Percentiles rank a stretch among this genome's conserved stretches.
These are phyloP conservation scores for Sebastes fasciatus DNA, from an alignment of 2,113 vertebrate species.

Conservation along the genomic window DNA sequence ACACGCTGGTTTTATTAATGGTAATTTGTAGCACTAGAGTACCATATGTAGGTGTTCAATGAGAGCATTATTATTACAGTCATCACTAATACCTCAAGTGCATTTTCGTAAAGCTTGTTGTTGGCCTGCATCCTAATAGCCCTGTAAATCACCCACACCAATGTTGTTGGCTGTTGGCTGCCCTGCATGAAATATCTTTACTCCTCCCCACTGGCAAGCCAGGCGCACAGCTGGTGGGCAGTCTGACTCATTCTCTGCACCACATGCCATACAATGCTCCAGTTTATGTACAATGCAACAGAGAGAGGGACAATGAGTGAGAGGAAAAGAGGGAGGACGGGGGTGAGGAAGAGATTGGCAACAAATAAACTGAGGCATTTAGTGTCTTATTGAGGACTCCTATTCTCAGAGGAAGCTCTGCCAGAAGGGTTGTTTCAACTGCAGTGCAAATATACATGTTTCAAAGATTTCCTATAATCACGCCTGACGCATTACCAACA, in stretches of 20 bases:
- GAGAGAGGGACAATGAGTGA: conserved; percentile 8
- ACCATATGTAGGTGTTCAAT: conserved; percentile 5
- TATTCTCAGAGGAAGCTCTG: not conserved
- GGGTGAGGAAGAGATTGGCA: not conserved
- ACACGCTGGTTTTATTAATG: not conserved
- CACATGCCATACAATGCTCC: conserved; percentile 74
- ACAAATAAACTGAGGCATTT: conserved; percentile 28
- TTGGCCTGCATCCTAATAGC: conserved; percentile 42
- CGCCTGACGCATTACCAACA: not conserved
- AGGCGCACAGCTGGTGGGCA: conserved; percentile 78
- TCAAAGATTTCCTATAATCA: not conserved
- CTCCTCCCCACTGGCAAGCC: conserved; percentile 61
- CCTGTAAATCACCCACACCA: conserved; percentile 60
- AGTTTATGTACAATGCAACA: conserved; percentile 69
- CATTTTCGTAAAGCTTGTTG: conserved; percentile 8
- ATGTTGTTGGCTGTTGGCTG: conserved; percentile 41
- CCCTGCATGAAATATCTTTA: conserved; percentile 63
- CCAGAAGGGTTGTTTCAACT: not conserved
- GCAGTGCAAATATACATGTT: not conserved
- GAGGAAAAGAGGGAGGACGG: not conserved
- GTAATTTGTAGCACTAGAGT: not conserved
- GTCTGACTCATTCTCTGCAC: conserved; percentile 78
- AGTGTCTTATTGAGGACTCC: conserved; percentile 6
- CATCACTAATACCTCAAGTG: not conserved
- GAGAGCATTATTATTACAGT: not conserved